phyloP scores from a whole-genome alignment of 2,113 vertebrate species.

The Thomomys bottae region DNA sequence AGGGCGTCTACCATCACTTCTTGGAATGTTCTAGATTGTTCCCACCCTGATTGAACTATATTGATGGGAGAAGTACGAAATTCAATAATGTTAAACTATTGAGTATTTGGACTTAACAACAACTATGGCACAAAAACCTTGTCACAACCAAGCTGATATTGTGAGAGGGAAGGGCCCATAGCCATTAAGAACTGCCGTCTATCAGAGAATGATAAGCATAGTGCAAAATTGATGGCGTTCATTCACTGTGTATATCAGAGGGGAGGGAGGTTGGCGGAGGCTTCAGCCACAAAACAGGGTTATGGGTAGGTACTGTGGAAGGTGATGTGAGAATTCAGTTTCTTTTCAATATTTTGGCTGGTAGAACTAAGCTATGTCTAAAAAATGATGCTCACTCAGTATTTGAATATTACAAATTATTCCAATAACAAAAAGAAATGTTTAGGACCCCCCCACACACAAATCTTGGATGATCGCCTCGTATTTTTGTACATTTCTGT shows the following conservation, averaged over 20 bases:
- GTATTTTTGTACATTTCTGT: background rate
- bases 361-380: background rate
- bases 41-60: slow-evolving; percentile 69
- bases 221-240: background rate
- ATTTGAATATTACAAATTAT: slow-evolving; percentile 80
- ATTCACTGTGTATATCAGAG: background rate
- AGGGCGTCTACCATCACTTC: slow-evolving; percentile 91
- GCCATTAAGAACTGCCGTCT: background rate
- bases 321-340: background rate
- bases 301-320: background rate
- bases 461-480: background rate
- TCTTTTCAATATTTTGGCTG: background rate
- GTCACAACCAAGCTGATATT: slow-evolving; percentile 65
- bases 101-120: slow-evolving; percentile 71
- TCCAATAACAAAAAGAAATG: background rate
- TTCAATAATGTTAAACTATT: slow-evolving; percentile 80
- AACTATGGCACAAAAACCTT: no score
- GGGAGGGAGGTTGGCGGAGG: background rate
- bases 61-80: slow-evolving; percentile 71
- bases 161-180: background rate
- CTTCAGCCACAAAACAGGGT: background rate
- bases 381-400: slow-evolving; percentile 76
- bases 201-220: background rate
- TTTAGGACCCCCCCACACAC: slow-evolving; percentile 8
- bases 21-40: slow-evolving; percentile 90